Evolutionary conservation across 2,113 vertebrate species (phyloP), one percentile per base, ranked within the genome.

Genomic region (Cariama cristata): DNA sequence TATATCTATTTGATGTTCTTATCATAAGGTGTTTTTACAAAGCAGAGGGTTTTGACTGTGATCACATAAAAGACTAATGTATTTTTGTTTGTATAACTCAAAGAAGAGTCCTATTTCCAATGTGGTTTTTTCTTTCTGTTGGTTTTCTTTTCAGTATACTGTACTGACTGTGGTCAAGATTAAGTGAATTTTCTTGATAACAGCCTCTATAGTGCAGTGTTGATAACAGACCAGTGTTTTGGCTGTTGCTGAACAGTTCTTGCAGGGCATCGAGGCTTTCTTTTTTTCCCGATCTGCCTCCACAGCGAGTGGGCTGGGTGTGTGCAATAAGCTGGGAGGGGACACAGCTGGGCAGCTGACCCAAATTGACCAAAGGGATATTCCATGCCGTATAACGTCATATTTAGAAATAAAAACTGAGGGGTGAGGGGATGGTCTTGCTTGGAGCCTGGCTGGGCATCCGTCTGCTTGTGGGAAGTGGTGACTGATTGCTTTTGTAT

Each of bases 221-320:
- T 72, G 38, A 26, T 58, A 75, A 58, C 17, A 66, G 28, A 22
- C 2, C 5, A 4, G n/a, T 35, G 32, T 55, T 80, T 45, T 35
- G 14, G 11, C 23, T 75, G 26, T 35, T 66, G 28, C 35, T 86
- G 71, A 47, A 53, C 40, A 52, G 21, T 33, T 85, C 32, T 45
- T 55, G 30, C 44, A 12, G 30, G 27, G 6, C 6, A 2, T 19
- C 1, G 2, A 32, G n/a, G 20, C 24, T 62, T 90, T 23, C 19
- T 63, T 0, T 76, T 77, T 85, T 88, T 45, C 53, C 49, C 8
- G 23, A 17, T 79, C 35, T 69, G 7, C 9, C 14, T n/a, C 30
- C 56, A 9, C 22, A 19, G 6, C 0, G 0, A n/a, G n/a, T 5
- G 19, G 47, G 26, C 32, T 90, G 45, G 4, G 6, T 8, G 16